Evolutionary conservation across 2,888 invertebrate genomes (phyloP).

Genomic region (Mythimna ferrago): DNA sequence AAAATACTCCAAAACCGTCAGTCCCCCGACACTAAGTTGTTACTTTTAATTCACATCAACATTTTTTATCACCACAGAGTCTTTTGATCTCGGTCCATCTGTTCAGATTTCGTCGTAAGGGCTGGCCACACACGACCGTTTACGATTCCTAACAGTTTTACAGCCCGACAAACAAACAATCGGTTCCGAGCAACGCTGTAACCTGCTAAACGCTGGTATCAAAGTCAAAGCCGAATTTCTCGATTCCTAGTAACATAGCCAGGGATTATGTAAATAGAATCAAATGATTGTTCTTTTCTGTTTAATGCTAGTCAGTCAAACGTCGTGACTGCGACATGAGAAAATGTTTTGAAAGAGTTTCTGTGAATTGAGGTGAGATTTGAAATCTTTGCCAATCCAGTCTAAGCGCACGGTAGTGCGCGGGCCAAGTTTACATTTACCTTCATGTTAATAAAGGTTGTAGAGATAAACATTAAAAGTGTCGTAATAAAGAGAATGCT

Average conservation of each 20-base stretch:
- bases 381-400: constrained; percentile 58
- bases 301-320: constrained; percentile 59
- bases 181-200: constrained; percentile 86
- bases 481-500: constrained; percentile 83
- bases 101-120: constrained; percentile 90
- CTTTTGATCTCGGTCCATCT: constrained; percentile 90
- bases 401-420: too few relatives aligned
- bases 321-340: constrained; percentile 52
- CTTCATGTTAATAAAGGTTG: constrained; percentile 78
- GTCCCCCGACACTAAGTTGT: constrained; percentile 81
- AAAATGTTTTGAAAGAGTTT: constrained; percentile 39
- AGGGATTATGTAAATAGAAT: constrained; percentile 63
- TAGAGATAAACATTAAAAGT: constrained; percentile 86
- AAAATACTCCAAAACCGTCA: constrained; percentile 70
- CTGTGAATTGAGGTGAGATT: constrained; percentile 43
- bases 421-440: constrained; percentile 55
- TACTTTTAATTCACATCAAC: constrained; percentile 87
- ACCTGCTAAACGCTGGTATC: constrained; percentile 82
- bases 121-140: constrained; percentile 90
- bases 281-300: constrained; percentile 67
- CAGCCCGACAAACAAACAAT: constrained; percentile 88
- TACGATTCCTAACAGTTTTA: constrained; percentile 89
- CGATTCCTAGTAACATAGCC: constrained; percentile 80
- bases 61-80: constrained; percentile 84
- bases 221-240: constrained; percentile 85